Conservation (phyloP, 1,140 invertebrate species). For the Bombus picipes region DNA sequence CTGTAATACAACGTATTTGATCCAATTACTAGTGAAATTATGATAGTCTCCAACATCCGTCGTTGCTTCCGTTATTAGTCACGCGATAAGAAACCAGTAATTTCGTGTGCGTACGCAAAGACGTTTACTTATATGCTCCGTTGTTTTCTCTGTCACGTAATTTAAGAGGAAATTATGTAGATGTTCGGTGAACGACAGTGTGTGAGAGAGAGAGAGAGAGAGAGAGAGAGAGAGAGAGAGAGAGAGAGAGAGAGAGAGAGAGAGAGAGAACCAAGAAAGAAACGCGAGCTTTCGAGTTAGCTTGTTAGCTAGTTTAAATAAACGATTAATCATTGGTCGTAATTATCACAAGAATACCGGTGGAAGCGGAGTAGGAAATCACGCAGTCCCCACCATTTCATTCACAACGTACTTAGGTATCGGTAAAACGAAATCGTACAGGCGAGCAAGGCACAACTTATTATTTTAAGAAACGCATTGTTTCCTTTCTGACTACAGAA, state of each 20-base stretch:
- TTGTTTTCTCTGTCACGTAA: conserved; percentile 37
- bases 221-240: no score
- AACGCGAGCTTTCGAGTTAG: conserved; percentile 23
- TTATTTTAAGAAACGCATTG: conserved; percentile 27
- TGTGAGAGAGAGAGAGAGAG: neutral
- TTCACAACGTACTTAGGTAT: neutral
- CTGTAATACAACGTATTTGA: conserved; percentile 41
- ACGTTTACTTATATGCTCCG: conserved; percentile 16
- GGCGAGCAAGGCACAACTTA: neutral
- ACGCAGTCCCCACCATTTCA: neutral
- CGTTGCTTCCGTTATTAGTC: conserved; percentile 57
- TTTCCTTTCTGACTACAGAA: neutral
- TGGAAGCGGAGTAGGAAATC: neutral
- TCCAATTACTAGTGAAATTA: conserved; percentile 57
- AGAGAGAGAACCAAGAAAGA: neutral
- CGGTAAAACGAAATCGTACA: conserved; percentile 17
- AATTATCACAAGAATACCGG: neutral
- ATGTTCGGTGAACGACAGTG: conserved; percentile 30
- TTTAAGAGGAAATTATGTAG: conserved; percentile 50
- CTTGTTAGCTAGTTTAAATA: conserved; percentile 27
- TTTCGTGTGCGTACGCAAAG: conserved; percentile 35
- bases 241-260: neutral
- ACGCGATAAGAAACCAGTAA: conserved; percentile 62
- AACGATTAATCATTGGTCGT: conserved; percentile 44
- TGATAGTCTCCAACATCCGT: conserved; percentile 16